Percentiles rank a stretch among this genome's conserved stretches.
Evolutionary conservation across 2,113 vertebrate species (phyloP).

Genomic region (Hippocampus zosterae): DNA sequence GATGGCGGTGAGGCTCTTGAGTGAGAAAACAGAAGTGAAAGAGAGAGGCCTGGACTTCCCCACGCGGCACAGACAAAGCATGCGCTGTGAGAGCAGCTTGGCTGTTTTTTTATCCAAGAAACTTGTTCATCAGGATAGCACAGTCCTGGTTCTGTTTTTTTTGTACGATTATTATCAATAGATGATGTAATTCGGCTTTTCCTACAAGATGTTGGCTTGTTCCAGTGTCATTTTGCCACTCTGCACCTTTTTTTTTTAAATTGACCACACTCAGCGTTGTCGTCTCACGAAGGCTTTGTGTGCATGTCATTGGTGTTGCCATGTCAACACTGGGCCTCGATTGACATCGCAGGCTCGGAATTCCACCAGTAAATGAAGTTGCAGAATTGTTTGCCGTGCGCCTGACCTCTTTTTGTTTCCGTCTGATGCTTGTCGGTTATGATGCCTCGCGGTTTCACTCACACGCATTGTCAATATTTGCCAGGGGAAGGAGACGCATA

Average conservation of each 20-base stretch:
- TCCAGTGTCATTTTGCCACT: not conserved
- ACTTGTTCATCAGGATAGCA: slow-evolving; percentile 55
- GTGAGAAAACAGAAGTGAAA: slow-evolving; percentile 75
- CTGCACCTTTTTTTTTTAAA: slow-evolving; percentile 17
- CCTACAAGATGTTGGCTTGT: not conserved
- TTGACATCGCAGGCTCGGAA: not conserved
- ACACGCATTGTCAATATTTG: slow-evolving; percentile 47
- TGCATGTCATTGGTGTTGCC: slow-evolving; percentile 20
- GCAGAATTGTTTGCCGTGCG: slow-evolving; percentile 19
- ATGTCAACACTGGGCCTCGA: slow-evolving; percentile 25
- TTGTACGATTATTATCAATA: not conserved
- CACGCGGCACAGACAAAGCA: slow-evolving; percentile 53
- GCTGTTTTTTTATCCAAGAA: slow-evolving; percentile 50
- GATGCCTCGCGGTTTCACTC: slow-evolving; percentile 45
- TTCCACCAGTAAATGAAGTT: slow-evolving; percentile 16
- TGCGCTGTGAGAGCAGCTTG: slow-evolving; percentile 46
- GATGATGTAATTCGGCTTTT: not conserved
- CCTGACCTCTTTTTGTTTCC: slow-evolving; percentile 64
- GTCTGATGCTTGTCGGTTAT: slow-evolving; percentile 24
- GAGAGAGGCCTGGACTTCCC: slow-evolving; percentile 73
- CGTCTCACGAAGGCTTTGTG: slow-evolving; percentile 1
- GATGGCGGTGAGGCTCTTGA: slow-evolving; percentile 25
- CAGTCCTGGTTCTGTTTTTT: not conserved
- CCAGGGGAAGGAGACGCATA: slow-evolving; percentile 17
- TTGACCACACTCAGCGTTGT: slow-evolving; percentile 22